A percentile compares a stretch with the other conserved stretches of the same genome.
Evolutionary conservation across 1,140 invertebrate genomes (phyloP).

Genomic region (Dryas iulia): DNA sequence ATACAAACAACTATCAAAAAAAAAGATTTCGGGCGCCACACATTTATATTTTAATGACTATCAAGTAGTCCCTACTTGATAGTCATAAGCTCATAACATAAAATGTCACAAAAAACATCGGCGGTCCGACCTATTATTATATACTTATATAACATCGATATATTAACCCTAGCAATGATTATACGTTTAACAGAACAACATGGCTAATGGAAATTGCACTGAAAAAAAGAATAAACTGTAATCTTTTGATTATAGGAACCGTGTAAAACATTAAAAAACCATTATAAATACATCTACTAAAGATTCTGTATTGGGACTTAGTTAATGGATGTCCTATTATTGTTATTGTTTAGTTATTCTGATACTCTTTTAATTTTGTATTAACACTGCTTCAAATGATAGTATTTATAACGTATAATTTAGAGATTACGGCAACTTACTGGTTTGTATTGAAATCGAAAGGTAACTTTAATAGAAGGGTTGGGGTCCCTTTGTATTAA

Average conservation of each 20-base stretch:
- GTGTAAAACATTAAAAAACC: constrained; percentile 57
- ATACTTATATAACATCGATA: constrained; percentile 41
- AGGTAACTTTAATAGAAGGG: neutral
- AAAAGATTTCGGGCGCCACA: neutral
- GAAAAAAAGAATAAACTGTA: constrained; percentile 63
- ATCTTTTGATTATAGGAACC: constrained; percentile 61
- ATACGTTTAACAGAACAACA: constrained; percentile 49
- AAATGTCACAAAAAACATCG: constrained; percentile 5
- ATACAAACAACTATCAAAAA: neutral
- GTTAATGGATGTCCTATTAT: constrained; percentile 40
- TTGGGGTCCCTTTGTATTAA: neutral
- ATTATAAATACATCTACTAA: constrained; percentile 65
- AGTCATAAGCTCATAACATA: neutral
- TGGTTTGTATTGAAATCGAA: neutral
- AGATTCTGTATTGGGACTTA: constrained; percentile 40
- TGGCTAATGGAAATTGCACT: constrained; percentile 60
- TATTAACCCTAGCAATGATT: constrained; percentile 44
- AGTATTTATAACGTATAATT: constrained; percentile 4
- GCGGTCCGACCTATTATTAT: constrained; percentile 43
- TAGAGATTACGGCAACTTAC: neutral
- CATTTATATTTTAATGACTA: neutral
- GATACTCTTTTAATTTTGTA: constrained; percentile 25
- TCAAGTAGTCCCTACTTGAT: neutral
- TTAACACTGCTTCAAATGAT: constrained; percentile 1
- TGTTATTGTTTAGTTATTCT: constrained; percentile 23